Percentiles rank a stretch among this genome's conserved stretches.
Conservation (phyloP, 2,888 invertebrate species). For the Lasioglossum calceatum region DNA sequence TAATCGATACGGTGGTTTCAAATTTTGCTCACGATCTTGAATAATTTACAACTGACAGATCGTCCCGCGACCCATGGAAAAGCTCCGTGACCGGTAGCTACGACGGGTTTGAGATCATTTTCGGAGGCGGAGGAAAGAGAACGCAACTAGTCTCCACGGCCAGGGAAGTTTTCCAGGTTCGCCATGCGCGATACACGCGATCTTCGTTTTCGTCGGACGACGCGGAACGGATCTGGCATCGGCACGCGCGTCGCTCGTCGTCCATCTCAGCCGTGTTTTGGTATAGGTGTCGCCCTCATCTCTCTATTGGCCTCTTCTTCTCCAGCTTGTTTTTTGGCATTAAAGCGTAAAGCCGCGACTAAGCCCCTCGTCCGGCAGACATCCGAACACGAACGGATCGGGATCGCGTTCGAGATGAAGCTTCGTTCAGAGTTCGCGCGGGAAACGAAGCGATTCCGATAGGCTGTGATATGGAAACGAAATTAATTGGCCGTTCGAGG, state of each 20-base stretch:
- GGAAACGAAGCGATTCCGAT: slow-evolving; percentile 8
- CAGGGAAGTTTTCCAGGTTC: slow-evolving; percentile 44
- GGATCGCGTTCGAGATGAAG: slow-evolving; percentile 1
- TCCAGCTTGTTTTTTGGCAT: slow-evolving; percentile 56
- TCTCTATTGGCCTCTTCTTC: not conserved
- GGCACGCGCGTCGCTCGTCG: slow-evolving; percentile 46
- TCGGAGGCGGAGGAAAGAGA: slow-evolving; percentile 15
- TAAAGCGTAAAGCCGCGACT: slow-evolving; percentile 70
- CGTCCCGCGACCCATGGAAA: slow-evolving; percentile 21
- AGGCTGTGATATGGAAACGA: not conserved
- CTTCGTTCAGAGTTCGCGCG: not conserved
- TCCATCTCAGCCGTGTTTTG: slow-evolving; percentile 35
- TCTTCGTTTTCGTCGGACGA: slow-evolving; percentile 4
- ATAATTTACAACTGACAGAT: slow-evolving; percentile 42
- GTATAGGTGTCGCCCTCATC: slow-evolving; percentile 33
- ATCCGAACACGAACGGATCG: not conserved
- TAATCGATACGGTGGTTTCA: slow-evolving; percentile 66
- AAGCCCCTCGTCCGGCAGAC: slow-evolving; percentile 54
- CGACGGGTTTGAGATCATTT: slow-evolving; percentile 14
- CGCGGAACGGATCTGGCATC: slow-evolving; percentile 18
- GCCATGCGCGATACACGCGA: slow-evolving; percentile 27
- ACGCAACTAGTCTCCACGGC: slow-evolving; percentile 32
- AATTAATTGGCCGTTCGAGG: not conserved
- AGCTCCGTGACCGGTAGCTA: slow-evolving; percentile 10
- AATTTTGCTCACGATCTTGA: slow-evolving; percentile 40